Percentiles rank a stretch among this genome's conserved stretches.
These are phyloP conservation scores for Zonitis immaculata DNA, from an alignment of 2,888 invertebrate species.

Conservation along the genomic window DNA sequence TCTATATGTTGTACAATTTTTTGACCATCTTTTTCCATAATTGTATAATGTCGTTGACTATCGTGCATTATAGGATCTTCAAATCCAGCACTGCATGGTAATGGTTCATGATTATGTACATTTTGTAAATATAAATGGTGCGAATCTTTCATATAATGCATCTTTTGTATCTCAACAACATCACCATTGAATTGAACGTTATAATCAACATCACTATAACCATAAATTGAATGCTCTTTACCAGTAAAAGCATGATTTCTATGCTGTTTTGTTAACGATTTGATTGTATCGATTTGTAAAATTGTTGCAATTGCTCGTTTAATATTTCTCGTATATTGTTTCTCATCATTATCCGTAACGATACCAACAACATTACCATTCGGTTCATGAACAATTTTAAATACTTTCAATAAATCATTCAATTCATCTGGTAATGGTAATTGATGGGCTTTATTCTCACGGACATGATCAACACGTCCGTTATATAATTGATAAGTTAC, in stretches of 20 bases:
- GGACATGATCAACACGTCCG: conserved; percentile 27
- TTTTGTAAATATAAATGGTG: conserved; percentile 33
- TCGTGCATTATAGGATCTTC: conserved; percentile 33
- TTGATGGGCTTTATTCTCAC: conserved; percentile 19
- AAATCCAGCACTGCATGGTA: conserved; percentile 35
- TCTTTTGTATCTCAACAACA: conserved; percentile 39
- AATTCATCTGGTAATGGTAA: conserved; percentile 28
- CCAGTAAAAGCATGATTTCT: conserved; percentile 35
- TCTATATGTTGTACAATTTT: conserved; percentile 28
- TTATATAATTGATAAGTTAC: conserved; percentile 41
- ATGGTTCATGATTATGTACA: conserved; percentile 32
- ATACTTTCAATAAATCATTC: conserved; percentile 26
- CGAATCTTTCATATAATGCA: conserved; percentile 34
- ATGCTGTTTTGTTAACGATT: conserved; percentile 26
- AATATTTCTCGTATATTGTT: conserved; percentile 45
- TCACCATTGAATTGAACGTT: conserved; percentile 34
- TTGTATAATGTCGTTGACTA: conserved; percentile 30
- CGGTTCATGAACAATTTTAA: conserved; percentile 30
- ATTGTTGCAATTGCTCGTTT: conserved; percentile 47
- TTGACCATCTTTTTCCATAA: conserved; percentile 23
- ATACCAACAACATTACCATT: conserved; percentile 38
- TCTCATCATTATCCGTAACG: conserved; percentile 35
- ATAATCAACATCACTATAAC: conserved; percentile 40
- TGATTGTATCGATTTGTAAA: conserved; percentile 42
- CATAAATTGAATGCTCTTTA: conserved; percentile 45